phyloP scores from a whole-genome alignment of 2,113 vertebrate genomes.

The Gobius niger region DNA sequence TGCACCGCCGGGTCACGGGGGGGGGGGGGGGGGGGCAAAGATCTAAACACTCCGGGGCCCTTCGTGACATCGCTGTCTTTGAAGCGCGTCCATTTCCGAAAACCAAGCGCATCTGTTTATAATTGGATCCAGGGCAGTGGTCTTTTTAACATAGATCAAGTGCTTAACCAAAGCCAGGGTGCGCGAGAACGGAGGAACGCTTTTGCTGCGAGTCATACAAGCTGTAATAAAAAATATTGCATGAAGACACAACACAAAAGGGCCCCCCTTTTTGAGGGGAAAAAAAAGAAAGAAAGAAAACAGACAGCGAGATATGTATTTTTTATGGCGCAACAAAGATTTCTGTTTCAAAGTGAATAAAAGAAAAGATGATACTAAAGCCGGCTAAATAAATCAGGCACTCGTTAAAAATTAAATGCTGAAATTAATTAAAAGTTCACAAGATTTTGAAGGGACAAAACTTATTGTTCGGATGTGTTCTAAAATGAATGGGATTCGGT shows the following conservation, averaged over 20 bases:
- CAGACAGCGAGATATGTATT: not conserved
- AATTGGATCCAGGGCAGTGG: constrained; percentile 3
- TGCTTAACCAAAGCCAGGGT: not conserved
- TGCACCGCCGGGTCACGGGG: not conserved
- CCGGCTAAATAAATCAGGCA: not conserved
- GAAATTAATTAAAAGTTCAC: not conserved
- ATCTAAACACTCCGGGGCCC: not conserved
- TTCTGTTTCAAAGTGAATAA: not conserved
- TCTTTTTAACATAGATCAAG: constrained; percentile 7
- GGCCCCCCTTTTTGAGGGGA: no score
- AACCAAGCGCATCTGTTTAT: constrained; percentile 4
- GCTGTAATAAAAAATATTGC: constrained; percentile 21
- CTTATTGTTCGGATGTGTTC: not conserved
- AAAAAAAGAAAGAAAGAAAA: not conserved
- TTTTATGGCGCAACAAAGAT: not conserved
- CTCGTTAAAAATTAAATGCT: not conserved
- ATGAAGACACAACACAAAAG: not conserved
- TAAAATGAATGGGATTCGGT: not conserved
- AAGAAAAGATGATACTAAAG: not conserved
- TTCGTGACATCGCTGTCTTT: constrained; percentile 1
- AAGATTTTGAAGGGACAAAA: constrained; percentile 11
- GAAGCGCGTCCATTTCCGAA: not conserved
- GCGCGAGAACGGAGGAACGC: not conserved
- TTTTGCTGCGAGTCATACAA: constrained; percentile 19
- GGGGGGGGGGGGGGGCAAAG: no score